Evolutionary conservation across 2,113 vertebrate species (phyloP).

Genomic region (Aphelocoma coerulescens): DNA sequence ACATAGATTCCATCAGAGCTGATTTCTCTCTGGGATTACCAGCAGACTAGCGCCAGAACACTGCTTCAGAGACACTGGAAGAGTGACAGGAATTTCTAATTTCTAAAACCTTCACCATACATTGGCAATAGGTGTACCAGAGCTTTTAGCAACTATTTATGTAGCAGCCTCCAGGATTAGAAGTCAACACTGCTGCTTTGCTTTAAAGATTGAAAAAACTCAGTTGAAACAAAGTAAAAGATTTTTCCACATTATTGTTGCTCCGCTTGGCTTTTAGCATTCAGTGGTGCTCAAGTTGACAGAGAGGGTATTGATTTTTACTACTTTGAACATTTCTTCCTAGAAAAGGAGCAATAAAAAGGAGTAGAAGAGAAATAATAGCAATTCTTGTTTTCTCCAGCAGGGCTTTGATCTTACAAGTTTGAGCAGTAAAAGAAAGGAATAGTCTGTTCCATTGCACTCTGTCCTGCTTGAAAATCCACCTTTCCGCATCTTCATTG

Average conservation of each 20-base stretch:
- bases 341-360: neutral
- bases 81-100: neutral
- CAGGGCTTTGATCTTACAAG: neutral
- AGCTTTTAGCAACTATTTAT: neutral
- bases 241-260: neutral
- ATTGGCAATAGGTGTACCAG: neutral
- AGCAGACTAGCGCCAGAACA: neutral
- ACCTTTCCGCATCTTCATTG: neutral
- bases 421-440: neutral
- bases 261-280: neutral
- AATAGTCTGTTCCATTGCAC: neutral
- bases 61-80: neutral
- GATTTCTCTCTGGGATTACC: neutral
- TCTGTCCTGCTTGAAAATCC: neutral
- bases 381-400: slow-evolving; percentile 2
- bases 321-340: neutral
- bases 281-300: neutral
- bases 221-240: neutral
- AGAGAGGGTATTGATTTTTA: neutral
- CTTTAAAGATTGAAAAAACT: neutral
- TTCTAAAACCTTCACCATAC: neutral
- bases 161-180: neutral
- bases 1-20: neutral
- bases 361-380: neutral
- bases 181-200: neutral